These are phyloP conservation scores for Cervus canadensis DNA, from an alignment of 2,113 vertebrate genomes.

Conservation along the genomic window DNA sequence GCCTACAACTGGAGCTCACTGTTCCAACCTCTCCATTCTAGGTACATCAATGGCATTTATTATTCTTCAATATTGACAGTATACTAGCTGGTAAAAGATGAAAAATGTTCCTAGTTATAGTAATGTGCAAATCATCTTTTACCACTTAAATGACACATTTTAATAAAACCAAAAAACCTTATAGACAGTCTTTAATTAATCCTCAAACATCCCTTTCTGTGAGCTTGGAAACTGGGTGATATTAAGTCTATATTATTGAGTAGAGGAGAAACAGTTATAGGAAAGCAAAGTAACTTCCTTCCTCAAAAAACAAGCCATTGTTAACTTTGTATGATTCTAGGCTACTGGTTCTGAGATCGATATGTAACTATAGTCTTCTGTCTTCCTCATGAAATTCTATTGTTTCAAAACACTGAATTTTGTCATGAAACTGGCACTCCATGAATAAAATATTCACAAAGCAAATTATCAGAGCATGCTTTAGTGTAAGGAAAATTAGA, in stretches of 20 bases:
- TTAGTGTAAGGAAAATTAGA: neutral
- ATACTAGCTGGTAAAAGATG: neutral
- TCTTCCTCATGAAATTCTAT: neutral
- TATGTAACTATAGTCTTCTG: neutral
- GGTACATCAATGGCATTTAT: neutral
- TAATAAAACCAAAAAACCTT: conserved; percentile 45
- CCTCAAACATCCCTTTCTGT: neutral
- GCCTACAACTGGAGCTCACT: neutral
- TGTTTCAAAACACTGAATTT: neutral
- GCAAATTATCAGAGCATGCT: neutral
- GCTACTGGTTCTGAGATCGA: neutral
- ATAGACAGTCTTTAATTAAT: conserved; percentile 24
- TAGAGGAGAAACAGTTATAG: neutral
- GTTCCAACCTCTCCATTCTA: neutral
- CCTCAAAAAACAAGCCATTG: neutral
- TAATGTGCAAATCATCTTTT: neutral
- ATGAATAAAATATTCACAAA: neutral
- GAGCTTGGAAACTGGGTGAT: neutral
- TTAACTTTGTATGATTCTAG: neutral
- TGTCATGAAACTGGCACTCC: neutral
- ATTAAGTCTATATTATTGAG: conserved; percentile 45
- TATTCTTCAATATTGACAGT: neutral
- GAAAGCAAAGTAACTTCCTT: neutral
- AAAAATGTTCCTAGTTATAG: neutral
- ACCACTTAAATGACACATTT: neutral